Percentiles rank a stretch among this genome's conserved stretches.
Evolutionary conservation across 92 coral and sea anemone species (phyloP).

Genomic region (Hydrozoanthus gracilis): DNA sequence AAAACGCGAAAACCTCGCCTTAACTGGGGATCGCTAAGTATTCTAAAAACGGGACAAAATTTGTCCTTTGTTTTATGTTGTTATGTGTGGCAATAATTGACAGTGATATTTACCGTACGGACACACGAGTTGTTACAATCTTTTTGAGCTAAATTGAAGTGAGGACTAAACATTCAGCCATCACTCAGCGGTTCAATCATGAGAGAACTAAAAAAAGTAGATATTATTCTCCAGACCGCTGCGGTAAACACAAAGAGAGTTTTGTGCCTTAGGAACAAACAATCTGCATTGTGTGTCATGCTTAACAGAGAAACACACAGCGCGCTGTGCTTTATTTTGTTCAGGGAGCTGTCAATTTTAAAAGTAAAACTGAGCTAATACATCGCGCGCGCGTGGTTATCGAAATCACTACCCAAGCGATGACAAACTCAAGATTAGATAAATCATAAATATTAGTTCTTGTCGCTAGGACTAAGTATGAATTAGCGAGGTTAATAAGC

Average conservation of each 20-base stretch:
- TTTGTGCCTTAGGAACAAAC: constrained; percentile 32
- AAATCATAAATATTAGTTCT: constrained; percentile 66
- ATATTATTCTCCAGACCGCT: constrained; percentile 16
- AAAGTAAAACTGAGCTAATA: neutral
- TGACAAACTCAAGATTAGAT: constrained; percentile 53
- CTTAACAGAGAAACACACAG: constrained; percentile 17
- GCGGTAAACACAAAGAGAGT: constrained; percentile 43
- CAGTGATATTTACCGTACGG: too few relatives aligned
- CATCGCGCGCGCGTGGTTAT: constrained; percentile 23
- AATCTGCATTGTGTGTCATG: constrained; percentile 9
- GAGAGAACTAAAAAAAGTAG: constrained; percentile 13
- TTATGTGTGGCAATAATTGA: too few relatives aligned
- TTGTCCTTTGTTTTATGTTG: too few relatives aligned
- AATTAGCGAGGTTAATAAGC: constrained; percentile 83
- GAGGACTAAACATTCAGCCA: constrained; percentile 17
- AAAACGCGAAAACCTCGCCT: too few relatives aligned
- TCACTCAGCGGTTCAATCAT: constrained; percentile 31
- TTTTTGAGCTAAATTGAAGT: neutral
- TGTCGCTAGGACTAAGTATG: constrained; percentile 56
- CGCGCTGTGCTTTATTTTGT: neutral
- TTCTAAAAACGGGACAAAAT: too few relatives aligned
- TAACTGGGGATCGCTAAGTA: too few relatives aligned
- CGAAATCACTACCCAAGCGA: neutral
- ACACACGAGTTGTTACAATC: too few relatives aligned
- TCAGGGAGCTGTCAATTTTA: neutral